phyloP scores from a whole-genome alignment of 1,140 invertebrate genomes.

The Xylocopa sonorina region DNA sequence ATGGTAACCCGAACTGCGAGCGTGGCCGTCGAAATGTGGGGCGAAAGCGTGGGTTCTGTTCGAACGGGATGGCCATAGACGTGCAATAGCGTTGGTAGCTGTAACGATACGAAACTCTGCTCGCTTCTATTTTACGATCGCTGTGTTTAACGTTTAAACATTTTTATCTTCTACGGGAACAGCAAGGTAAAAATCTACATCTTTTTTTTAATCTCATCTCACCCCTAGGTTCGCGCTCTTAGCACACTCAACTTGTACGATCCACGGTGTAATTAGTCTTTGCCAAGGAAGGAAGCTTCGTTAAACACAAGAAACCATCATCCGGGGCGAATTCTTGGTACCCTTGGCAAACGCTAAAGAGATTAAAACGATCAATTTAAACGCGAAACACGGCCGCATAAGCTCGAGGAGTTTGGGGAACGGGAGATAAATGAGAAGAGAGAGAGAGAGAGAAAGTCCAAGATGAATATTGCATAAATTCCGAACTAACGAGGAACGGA shows the following conservation, averaged over 20 bases:
- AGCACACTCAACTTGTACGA: too few relatives aligned
- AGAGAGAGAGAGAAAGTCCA: neutral
- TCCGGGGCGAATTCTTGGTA: neutral
- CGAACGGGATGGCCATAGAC: neutral
- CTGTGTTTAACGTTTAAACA: too few relatives aligned
- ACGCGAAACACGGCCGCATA: neutral
- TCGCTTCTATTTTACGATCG: too few relatives aligned
- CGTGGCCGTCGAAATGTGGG: slow-evolving; percentile 26
- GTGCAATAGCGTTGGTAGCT: neutral
- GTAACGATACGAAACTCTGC: neutral
- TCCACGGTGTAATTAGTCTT: too few relatives aligned
- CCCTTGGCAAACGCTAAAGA: neutral
- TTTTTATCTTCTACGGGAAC: too few relatives aligned
- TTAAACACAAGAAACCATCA: neutral
- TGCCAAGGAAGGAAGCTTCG: neutral
- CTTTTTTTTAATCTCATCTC: too few relatives aligned
- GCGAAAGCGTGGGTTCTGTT: neutral
- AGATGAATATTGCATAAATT: slow-evolving; percentile 39
- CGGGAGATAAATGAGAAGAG: too few relatives aligned
- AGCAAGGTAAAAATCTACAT: too few relatives aligned
- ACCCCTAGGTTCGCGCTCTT: too few relatives aligned
- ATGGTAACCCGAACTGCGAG: slow-evolving; percentile 35
- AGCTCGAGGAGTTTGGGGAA: neutral
- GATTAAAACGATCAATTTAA: slow-evolving; percentile 20
- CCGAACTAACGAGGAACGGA: slow-evolving; percentile 1